Percentiles rank a stretch among this genome's conserved stretches.
Evolutionary conservation across 2,113 vertebrate species (phyloP).

Genomic region (Lamprotornis superbus): DNA sequence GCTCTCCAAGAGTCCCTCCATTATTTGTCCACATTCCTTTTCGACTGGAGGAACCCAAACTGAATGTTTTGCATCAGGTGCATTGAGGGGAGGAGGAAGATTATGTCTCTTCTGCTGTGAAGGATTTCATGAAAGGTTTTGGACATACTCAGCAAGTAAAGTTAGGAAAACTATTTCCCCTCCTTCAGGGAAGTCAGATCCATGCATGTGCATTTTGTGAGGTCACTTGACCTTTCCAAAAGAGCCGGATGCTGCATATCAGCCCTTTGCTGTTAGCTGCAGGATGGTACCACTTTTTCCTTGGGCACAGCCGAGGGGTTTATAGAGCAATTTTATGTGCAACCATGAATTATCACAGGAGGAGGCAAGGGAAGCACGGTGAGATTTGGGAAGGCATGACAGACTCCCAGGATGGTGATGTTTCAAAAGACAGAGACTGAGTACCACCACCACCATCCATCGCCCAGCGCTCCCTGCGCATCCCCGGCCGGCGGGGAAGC

Average conservation of each 20-base stretch:
- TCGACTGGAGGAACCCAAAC: not conserved
- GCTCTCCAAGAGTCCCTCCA: not conserved
- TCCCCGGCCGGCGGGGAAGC: not conserved
- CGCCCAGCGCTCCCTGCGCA: fast-evolving
- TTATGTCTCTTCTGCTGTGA: not conserved
- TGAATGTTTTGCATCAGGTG: not conserved
- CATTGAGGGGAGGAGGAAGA: not conserved
- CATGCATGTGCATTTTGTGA: not conserved
- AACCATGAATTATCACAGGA: fast-evolving
- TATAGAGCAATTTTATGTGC: not conserved
- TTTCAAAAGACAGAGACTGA: fast-evolving
- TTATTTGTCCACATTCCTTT: not conserved
- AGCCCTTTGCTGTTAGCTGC: fast-evolving
- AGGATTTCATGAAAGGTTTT: not conserved
- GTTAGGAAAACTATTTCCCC: not conserved
- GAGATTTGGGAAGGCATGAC: fast-evolving
- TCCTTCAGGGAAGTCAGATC: not conserved
- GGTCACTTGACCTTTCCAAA: not conserved
- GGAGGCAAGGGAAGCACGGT: not conserved
- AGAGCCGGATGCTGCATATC: not conserved
- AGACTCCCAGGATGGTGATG: fast-evolving
- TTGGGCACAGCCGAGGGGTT: not conserved
- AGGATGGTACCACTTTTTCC: fast-evolving
- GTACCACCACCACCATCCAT: fast-evolving
- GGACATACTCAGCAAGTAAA: not conserved